These are phyloP conservation scores for Tethea ocularis DNA, from an alignment of 2,888 invertebrate genomes.

Conservation along the genomic window DNA sequence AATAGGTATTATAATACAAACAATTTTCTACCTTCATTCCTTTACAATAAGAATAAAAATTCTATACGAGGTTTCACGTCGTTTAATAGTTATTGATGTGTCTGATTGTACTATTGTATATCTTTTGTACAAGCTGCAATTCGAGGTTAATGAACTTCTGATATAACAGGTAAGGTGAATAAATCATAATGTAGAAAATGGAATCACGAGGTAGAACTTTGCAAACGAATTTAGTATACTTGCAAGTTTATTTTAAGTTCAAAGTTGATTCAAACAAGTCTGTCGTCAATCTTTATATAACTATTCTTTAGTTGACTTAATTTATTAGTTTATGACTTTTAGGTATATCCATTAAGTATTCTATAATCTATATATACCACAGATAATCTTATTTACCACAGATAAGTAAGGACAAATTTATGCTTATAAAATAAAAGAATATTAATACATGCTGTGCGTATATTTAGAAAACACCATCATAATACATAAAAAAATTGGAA, in stretches of 20 bases:
- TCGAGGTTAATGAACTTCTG: slow-evolving; percentile 5
- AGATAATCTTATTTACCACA: no score
- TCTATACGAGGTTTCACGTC: neutral
- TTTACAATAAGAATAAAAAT: neutral
- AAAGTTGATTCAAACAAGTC: neutral
- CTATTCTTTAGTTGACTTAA: neutral
- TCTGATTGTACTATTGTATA: neutral
- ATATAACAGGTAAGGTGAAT: neutral
- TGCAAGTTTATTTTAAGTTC: neutral
- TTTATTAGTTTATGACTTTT: neutral
- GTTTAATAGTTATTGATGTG: neutral
- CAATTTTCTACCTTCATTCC: neutral
- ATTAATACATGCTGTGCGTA: no score
- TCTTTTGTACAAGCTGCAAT: neutral
- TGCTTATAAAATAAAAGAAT: no score
- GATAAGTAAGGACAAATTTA: no score
- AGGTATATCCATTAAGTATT: no score
- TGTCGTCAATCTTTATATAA: slow-evolving; percentile 2
- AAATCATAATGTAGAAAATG: slow-evolving; percentile 7
- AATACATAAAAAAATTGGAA: no score
- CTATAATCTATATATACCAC: no score
- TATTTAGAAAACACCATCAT: no score
- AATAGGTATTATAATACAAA: neutral
- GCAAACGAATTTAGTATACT: neutral
- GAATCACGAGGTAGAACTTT: slow-evolving; percentile 6